Conservation (phyloP, 2,888 invertebrate genomes). For the Cosmia trapezina region DNA sequence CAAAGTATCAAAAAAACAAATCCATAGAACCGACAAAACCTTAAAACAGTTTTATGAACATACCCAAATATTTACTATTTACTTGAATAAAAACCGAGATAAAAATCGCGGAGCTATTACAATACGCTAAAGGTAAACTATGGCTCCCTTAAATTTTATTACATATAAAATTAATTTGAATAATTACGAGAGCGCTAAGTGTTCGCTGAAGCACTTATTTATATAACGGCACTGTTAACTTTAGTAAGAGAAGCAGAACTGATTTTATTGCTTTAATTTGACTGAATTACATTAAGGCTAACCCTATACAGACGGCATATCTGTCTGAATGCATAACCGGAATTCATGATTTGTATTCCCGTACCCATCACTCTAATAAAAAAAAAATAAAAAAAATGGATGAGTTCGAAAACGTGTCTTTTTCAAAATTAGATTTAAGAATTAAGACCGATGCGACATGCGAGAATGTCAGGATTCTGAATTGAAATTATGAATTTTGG, state of each 20-base stretch:
- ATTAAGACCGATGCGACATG: no score
- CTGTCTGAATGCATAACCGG: neutral
- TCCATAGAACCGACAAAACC: neutral
- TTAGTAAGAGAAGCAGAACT: constrained; percentile 67
- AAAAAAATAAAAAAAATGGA: neutral
- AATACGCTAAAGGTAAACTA: constrained; percentile 52
- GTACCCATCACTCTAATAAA: neutral
- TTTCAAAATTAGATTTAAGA: neutral
- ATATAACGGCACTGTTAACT: constrained; percentile 69
- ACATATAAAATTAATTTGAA: constrained; percentile 68
- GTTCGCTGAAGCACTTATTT: constrained; percentile 61
- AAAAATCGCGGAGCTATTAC: constrained; percentile 45
- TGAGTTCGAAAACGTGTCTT: neutral
- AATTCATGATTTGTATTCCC: neutral
- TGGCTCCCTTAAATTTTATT: constrained; percentile 65
- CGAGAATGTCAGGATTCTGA: no score
- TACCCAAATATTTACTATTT: constrained; percentile 42
- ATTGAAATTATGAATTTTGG: neutral
- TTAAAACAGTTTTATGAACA: constrained; percentile 28
- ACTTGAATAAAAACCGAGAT: constrained; percentile 42
- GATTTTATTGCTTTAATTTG: constrained; percentile 70
- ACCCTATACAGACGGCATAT: neutral
- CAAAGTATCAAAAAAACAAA: constrained; percentile 9
- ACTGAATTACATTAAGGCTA: constrained; percentile 53
- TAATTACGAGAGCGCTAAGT: constrained; percentile 69